A percentile compares a stretch with the other conserved stretches of the same genome.
These are phyloP conservation scores for Taurulus bubalis DNA, from an alignment of 2,113 vertebrate genomes.

Conservation along the genomic window DNA sequence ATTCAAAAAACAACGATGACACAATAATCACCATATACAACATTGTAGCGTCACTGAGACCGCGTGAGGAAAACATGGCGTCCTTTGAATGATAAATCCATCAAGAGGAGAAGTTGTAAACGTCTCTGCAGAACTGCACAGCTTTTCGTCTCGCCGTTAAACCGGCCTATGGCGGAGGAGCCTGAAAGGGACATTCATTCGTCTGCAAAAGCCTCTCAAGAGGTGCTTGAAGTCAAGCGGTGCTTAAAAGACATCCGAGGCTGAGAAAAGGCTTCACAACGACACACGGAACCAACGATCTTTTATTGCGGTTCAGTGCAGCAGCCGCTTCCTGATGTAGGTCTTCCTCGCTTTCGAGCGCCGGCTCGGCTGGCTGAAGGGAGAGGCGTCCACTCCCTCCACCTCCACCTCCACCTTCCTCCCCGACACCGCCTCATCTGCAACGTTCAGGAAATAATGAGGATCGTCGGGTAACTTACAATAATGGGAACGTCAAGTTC, in stretches of 20 bases:
- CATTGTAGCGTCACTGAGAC: conserved; percentile 6
- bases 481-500: too few species aligned
- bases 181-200: conserved; percentile 15
- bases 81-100: not conserved
- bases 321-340: conserved; percentile 91
- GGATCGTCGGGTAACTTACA: not conserved
- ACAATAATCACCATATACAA: conserved; percentile 7
- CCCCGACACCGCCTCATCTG: conserved; percentile 62
- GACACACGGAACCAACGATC: too few species aligned
- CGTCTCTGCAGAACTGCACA: not conserved
- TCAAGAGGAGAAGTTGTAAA: not conserved
- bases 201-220: conserved; percentile 3
- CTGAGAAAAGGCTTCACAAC: too few species aligned
- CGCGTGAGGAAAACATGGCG: not conserved
- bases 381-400: conserved; percentile 77
- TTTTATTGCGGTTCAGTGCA: conserved; percentile 64
- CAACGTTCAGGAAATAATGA: not conserved
- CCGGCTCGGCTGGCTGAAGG: conserved; percentile 71
- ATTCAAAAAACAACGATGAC: not conserved
- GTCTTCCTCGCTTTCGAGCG: conserved; percentile 75
- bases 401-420: conserved; percentile 33
- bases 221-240: conserved; percentile 1
- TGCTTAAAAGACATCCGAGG: conserved; percentile 4
- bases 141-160: not conserved
- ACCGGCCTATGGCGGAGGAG: not conserved